phyloP scores from a whole-genome alignment of 1,140 invertebrate genomes.

The Aphelenchoides avenae region DNA sequence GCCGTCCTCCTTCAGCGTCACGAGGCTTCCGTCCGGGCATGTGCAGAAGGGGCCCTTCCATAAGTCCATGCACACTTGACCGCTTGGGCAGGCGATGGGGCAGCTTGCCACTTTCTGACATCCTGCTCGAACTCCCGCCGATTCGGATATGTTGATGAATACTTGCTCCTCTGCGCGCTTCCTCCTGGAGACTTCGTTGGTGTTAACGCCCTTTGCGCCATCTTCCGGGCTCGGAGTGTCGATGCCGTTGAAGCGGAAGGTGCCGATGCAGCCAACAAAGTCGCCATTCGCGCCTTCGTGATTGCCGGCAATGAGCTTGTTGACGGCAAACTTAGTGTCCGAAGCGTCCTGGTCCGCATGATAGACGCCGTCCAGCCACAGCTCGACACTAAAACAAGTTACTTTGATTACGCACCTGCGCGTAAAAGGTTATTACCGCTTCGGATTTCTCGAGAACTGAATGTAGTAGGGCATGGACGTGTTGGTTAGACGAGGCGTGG shows the following conservation, averaged over 20 bases:
- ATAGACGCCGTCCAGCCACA: slow-evolving; percentile 28
- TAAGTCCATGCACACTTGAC: slow-evolving; percentile 48
- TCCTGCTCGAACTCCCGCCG: too few species aligned
- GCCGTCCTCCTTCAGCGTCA: slow-evolving; percentile 45
- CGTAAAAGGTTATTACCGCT: too few species aligned
- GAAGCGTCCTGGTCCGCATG: slow-evolving; percentile 13
- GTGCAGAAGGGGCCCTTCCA: slow-evolving; percentile 59
- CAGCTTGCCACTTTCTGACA: slow-evolving; percentile 47
- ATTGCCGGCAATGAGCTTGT: slow-evolving; percentile 29
- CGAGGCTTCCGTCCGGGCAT: slow-evolving; percentile 42
- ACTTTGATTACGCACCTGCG: slow-evolving; percentile 1
- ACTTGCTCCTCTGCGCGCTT: too few species aligned
- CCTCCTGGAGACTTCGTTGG: too few species aligned
- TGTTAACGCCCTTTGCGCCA: too few species aligned
- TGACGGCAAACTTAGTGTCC: slow-evolving; percentile 18
- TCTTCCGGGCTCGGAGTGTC: slow-evolving; percentile 10
- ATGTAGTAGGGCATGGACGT: too few species aligned
- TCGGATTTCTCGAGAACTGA: too few species aligned
- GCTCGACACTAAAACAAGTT: slow-evolving; percentile 7
- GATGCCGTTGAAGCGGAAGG: slow-evolving; percentile 24
- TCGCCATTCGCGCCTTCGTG: slow-evolving; percentile 16
- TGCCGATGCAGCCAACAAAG: slow-evolving; percentile 37
- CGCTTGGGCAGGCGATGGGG: slow-evolving; percentile 31
- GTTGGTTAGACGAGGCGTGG: too few species aligned
- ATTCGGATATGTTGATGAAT: too few species aligned